These are phyloP conservation scores for Leuctra nigra DNA, from an alignment of 2,888 invertebrate genomes.

Conservation along the genomic window DNA sequence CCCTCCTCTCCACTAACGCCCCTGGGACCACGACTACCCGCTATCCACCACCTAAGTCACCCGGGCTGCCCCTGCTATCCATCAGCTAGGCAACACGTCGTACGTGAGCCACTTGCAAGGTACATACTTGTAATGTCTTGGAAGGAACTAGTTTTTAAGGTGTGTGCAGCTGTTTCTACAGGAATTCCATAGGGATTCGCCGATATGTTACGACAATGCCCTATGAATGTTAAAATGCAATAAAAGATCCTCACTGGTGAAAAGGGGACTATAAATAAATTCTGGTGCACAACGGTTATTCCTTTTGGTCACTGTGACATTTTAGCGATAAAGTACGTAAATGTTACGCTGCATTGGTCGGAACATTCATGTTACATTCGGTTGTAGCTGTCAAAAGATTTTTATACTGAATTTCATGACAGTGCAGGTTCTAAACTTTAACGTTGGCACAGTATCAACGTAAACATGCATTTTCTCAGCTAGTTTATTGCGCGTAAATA, in stretches of 20 bases:
- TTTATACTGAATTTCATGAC: too few relatives aligned
- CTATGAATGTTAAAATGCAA: background rate
- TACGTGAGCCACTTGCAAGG: conserved; percentile 27
- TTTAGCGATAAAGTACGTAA: background rate
- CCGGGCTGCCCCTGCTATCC: conserved; percentile 22
- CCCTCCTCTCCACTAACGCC: background rate
- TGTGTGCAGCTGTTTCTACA: background rate
- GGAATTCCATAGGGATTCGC: background rate
- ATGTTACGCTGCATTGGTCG: background rate
- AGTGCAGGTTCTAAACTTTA: too few relatives aligned
- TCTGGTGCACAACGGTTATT: background rate
- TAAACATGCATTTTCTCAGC: background rate
- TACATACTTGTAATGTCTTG: conserved; percentile 24
- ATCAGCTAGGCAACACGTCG: conserved; percentile 22
- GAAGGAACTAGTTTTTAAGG: conserved; percentile 14
- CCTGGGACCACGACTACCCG: conserved; percentile 7
- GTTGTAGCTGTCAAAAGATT: too few relatives aligned
- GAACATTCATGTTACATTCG: too few relatives aligned
- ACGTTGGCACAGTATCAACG: background rate
- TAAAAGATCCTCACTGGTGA: background rate
- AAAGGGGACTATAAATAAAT: background rate
- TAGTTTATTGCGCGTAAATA: conserved; percentile 37
- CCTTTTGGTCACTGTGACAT: background rate
- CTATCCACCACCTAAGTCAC: conserved; percentile 6
- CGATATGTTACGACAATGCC: conserved; percentile 9